phyloP scores from a whole-genome alignment of 2,797 vertebrate genomes.

The Aldrovandia affinis region DNA sequence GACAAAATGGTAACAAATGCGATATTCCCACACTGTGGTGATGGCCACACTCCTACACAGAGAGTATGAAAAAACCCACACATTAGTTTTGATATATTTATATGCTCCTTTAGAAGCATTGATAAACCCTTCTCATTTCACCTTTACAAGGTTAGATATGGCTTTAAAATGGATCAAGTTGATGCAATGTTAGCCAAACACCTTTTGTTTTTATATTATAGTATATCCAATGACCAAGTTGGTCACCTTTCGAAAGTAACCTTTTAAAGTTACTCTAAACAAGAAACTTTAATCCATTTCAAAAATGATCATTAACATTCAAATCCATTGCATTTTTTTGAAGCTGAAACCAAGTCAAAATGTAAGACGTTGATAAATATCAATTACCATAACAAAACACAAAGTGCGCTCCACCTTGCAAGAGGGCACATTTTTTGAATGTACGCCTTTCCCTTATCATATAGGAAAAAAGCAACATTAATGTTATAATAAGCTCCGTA shows the following conservation, averaged over 20 bases:
- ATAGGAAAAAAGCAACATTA: slow-evolving; percentile 14
- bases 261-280: slow-evolving; percentile 35
- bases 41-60: background rate
- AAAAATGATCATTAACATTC: slow-evolving; percentile 53
- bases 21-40: background rate
- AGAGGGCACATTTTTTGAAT: slow-evolving; percentile 9
- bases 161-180: slow-evolving; percentile 31
- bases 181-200: slow-evolving; percentile 29
- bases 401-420: background rate
- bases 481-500: too few relatives aligned
- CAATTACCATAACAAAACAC: slow-evolving; percentile 9
- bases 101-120: slow-evolving; percentile 14
- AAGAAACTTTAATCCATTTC: slow-evolving; percentile 33
- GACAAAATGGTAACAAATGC: background rate
- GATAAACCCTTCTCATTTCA: slow-evolving; percentile 15
- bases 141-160: slow-evolving; percentile 32
- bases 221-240: slow-evolving; percentile 28
- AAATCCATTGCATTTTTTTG: slow-evolving; percentile 7
- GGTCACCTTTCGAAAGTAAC: slow-evolving; percentile 29
- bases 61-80: slow-evolving; percentile 3
- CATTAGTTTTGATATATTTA: slow-evolving; percentile 8
- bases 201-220: slow-evolving; percentile 16
- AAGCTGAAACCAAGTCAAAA: background rate
- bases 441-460: background rate
- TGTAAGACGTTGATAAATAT: slow-evolving; percentile 21